Base-by-base conservation (phyloP, 2,113 vertebrate species). In the Emydocephalus ijimae region DNA sequence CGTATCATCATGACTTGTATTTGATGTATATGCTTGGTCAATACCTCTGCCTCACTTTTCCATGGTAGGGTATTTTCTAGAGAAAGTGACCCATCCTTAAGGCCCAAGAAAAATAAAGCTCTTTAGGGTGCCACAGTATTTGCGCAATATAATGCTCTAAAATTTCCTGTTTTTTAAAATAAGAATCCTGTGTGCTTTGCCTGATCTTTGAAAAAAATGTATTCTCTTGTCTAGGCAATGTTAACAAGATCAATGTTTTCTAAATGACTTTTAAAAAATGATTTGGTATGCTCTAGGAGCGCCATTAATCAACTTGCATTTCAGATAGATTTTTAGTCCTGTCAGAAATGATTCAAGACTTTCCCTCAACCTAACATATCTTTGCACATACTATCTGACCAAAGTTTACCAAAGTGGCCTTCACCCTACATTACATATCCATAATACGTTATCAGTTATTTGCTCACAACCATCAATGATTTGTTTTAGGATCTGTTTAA, bases 301-400 rank as follows among this genome's bases (percentile, higher is more conserved):
- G 61, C 90, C 81, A 3, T 64, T 92, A 94, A 91, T 91, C 87
- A 59, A 86, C 56, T 93, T 96, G 93, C 90, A 20, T 94, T 96
- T 94, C 96, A 93, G 88, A 4, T 26, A 92, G 91, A 88, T 21
- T 94, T 24, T 95, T 69, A 92, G 88, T 91, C 64, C 88, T 91
- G 93, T 90, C 88, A 92, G 90, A 55, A 56, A 50, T 91, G 56
- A 57, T 86, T 85, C 23, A n/a, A 93, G 88, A 14, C 92, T 21
- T 95, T 89, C 92, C 87, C 90, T 92, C 89, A 87, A 92, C 43
- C 55, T 11, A 61, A 11, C 74, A 64, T 61, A 64, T 61, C 18
- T 92, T 61, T 1, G 0, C 48, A 64, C 12, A 0, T 94, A 93
- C 3, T 54, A 45, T 56, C 85, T 34, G 85, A 85, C 89, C 93